Base-by-base conservation (phyloP, 2,888 invertebrate species). In the Unio pictorum region DNA sequence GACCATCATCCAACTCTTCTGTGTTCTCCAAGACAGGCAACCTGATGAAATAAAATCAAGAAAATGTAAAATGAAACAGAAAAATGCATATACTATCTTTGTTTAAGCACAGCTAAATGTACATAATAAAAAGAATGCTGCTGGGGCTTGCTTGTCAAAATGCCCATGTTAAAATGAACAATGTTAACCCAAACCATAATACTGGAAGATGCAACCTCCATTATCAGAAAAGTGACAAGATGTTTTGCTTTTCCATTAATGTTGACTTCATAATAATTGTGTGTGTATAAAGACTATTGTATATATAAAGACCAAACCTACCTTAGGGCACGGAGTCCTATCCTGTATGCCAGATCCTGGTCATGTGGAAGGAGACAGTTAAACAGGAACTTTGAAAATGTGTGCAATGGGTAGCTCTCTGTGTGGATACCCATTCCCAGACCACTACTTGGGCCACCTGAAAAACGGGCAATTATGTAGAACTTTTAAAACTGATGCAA, bases 341-440 rank as follows among this genome's bases (percentile, higher is more conserved):
- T 94, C 74, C 94, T 92, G 87, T 95, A 95, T 0, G 95, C 95
- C 77, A 95, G 91, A 84, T 95, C 95, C 0, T 94, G 93, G 87
- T 95, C 94, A 78, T 93, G 93, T 63, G 94, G 93, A 82, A 95
- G 91, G 76, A 95, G 91, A 45, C 95, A 93, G 55, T 94, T 93
- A 91, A 95, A 95, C 77, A 95, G 92, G 90, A 94, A 95, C 78
- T 94, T 90, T 17, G 95, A 95, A 90, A 95, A 95, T 60, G 95
- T 95, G 88, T 95, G 95, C 92, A 95, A 95, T 26, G 95, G 95
- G 79, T 95, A 94, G 58, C 94, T 94, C 81, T 95, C 94, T 0
- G 95, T 94, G 88, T 95, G 95, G 77, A 95, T 94, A 34, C 94
- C 95, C 71, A 92, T 91, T 23, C 93, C 93, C 30, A 95, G 92